Conservation (phyloP, 2,113 vertebrate species). For the Zapornia atra region DNA sequence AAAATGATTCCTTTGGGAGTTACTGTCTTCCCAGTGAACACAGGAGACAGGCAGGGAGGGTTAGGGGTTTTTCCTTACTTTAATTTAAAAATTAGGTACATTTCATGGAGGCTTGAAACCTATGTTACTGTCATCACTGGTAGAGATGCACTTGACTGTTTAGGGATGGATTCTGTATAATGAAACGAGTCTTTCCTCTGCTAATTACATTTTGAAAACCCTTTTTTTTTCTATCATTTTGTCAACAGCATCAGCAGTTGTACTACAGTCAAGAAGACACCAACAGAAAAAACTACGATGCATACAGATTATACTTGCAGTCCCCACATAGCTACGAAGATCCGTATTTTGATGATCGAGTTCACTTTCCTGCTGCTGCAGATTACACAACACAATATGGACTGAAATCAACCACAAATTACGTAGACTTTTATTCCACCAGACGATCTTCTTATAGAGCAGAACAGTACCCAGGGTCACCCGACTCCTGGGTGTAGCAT, state of each 20-base stretch:
- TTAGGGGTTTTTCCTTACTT: neutral
- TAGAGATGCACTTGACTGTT: neutral
- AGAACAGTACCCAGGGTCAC: slow-evolving; percentile 96
- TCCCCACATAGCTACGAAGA: slow-evolving; percentile 93
- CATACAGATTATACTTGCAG: slow-evolving; percentile 92
- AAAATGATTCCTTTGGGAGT: neutral
- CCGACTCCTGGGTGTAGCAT: slow-evolving; percentile 95
- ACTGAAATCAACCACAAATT: slow-evolving; percentile 93
- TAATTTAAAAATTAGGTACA: neutral
- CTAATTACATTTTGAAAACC: neutral
- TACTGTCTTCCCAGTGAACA: too few relatives aligned
- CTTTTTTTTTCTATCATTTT: slow-evolving; percentile 30
- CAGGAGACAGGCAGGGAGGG: neutral
- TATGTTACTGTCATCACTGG: rapidly evolving
- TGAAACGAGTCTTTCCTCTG: neutral
- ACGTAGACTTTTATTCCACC: slow-evolving; percentile 97
- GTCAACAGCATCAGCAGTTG: slow-evolving; percentile 84
- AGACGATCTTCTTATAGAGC: slow-evolving; percentile 91
- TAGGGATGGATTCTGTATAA: neutral
- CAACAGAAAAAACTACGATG: slow-evolving; percentile 89
- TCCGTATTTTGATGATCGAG: slow-evolving; percentile 88
- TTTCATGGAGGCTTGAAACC: neutral
- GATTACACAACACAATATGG: slow-evolving; percentile 89
- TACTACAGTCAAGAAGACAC: slow-evolving; percentile 89
- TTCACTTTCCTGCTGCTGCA: slow-evolving; percentile 86